Evolutionary conservation across 2,888 invertebrate species (phyloP).

Genomic region (Stenodera caucasica): DNA sequence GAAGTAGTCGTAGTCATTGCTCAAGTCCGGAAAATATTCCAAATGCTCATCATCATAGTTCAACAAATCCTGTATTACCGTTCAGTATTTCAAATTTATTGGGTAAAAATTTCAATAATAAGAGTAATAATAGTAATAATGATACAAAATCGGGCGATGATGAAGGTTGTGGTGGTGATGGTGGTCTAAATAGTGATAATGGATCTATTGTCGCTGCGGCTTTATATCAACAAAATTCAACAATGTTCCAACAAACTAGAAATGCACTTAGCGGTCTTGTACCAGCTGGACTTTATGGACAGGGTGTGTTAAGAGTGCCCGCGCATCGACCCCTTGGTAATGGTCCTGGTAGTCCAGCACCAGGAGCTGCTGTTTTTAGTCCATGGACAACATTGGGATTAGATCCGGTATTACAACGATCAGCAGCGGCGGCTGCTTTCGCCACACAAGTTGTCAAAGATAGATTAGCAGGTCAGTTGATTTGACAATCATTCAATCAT

Average conservation of each 20-base stretch:
- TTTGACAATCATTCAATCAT: too few species aligned
- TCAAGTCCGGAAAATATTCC: conserved; percentile 58
- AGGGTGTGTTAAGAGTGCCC: conserved; percentile 79
- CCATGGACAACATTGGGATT: conserved; percentile 60
- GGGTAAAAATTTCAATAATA: conserved; percentile 73
- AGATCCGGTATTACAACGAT: conserved; percentile 66
- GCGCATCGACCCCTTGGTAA: conserved; percentile 71
- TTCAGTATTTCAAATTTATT: conserved; percentile 82
- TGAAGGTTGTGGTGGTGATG: not conserved
- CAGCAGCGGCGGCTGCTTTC: conserved; percentile 71
- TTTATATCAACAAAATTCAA: conserved; percentile 45
- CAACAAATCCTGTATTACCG: conserved; percentile 64
- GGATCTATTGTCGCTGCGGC: conserved; percentile 27
- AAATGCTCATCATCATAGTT: conserved; percentile 50
- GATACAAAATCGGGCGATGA: conserved; percentile 52
- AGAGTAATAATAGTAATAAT: not conserved
- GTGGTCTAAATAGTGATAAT: not conserved
- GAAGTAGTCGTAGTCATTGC: conserved; percentile 55
- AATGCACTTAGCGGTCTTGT: conserved; percentile 49
- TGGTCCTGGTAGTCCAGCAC: conserved; percentile 54
- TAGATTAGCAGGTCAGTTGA: conserved; percentile 74
- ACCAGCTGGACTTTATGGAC: conserved; percentile 59
- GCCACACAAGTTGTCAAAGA: conserved; percentile 83
- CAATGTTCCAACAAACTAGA: conserved; percentile 46
- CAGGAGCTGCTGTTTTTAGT: conserved; percentile 49